These are phyloP conservation scores for Paragorgia papillata DNA, from an alignment of 92 coral and sea anemone species.

Conservation along the genomic window DNA sequence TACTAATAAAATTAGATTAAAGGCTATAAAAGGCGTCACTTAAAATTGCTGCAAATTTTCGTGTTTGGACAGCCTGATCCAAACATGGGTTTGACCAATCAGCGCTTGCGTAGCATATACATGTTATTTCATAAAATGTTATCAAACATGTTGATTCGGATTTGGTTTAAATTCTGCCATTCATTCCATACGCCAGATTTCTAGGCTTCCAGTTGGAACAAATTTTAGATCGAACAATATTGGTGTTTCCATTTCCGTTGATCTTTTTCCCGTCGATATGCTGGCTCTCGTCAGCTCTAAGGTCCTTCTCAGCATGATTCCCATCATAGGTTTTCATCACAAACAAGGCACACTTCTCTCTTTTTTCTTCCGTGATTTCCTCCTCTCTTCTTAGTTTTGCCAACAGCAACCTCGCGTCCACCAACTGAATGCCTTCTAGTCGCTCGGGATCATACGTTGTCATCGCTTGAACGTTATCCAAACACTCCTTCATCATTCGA, in stretches of 20 bases:
- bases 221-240: neutral
- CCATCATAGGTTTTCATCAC: constrained; percentile 11
- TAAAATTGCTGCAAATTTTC: too few species aligned
- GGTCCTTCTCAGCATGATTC: neutral
- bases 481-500: neutral
- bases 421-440: neutral
- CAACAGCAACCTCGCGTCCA: neutral
- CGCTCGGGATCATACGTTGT: neutral
- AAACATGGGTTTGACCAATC: too few species aligned
- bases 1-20: too few species aligned
- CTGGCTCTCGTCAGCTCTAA: neutral
- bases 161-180: neutral
- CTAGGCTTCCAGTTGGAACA: neutral
- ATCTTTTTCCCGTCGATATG: neutral
- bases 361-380: too few species aligned
- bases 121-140: too few species aligned
- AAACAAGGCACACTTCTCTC: constrained; percentile 13
- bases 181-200: neutral
- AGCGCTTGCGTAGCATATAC: too few species aligned
- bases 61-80: too few species aligned
- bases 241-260: neutral
- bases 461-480: neutral
- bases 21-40: too few species aligned
- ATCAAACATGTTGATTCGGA: too few species aligned
- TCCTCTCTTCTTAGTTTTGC: constrained; percentile 24